A percentile compares a stretch with the other conserved stretches of the same genome.
These are phyloP conservation scores for Pseudoips prasinana DNA, from an alignment of 2,888 invertebrate genomes.

Conservation along the genomic window DNA sequence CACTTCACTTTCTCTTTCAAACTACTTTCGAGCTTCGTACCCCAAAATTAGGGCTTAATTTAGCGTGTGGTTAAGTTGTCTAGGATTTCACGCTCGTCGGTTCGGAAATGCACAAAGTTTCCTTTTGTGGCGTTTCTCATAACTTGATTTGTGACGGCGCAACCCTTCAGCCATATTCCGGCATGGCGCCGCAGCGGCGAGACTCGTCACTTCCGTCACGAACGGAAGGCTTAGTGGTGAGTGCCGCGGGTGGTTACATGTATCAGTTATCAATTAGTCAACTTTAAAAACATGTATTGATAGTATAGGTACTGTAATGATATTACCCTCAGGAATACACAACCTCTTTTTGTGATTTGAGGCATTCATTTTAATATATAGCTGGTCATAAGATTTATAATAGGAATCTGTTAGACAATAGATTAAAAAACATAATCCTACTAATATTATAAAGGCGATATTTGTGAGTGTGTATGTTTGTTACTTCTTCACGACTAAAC, in stretches of 20 bases:
- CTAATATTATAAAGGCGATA: too few relatives aligned
- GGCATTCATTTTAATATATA: too few relatives aligned
- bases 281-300: too few relatives aligned
- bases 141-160: conserved; percentile 80
- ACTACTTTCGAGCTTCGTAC: conserved; percentile 35
- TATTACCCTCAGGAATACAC: too few relatives aligned
- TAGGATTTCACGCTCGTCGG: conserved; percentile 74
- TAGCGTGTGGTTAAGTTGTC: conserved; percentile 36
- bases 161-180: conserved; percentile 77
- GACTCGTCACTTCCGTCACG: conserved; percentile 68
- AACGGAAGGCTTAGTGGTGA: conserved; percentile 10
- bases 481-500: too few relatives aligned
- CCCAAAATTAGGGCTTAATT: conserved; percentile 43
- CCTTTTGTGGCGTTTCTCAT: conserved; percentile 80
- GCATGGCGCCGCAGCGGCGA: conserved; percentile 75
- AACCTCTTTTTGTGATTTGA: too few relatives aligned
- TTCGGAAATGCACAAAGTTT: conserved; percentile 81
- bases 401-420: too few relatives aligned
- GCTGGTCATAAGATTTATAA: too few relatives aligned
- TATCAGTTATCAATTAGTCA: too few relatives aligned
- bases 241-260: conserved; percentile 28
- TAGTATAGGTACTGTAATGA: too few relatives aligned
- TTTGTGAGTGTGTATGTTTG: too few relatives aligned
- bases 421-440: too few relatives aligned
- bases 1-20: conserved; percentile 20